Conservation (phyloP, 2,888 invertebrate genomes). For the Syrphus vitripennis region DNA sequence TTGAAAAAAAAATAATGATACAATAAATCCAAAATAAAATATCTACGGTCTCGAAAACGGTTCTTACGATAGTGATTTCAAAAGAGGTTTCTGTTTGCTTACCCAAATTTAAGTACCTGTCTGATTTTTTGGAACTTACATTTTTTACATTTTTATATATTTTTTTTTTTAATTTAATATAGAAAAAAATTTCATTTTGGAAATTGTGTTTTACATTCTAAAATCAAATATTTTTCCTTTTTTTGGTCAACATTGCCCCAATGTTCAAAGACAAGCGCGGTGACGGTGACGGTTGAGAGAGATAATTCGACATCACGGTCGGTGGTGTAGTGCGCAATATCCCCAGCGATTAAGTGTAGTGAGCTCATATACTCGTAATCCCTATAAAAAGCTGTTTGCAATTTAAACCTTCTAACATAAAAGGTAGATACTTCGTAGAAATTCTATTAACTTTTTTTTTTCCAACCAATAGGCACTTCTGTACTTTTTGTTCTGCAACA, state of each 20-base stretch:
- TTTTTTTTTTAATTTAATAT: too few relatives aligned
- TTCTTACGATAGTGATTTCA: too few relatives aligned
- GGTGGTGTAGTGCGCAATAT: constrained; percentile 4
- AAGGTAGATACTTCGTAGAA: constrained; percentile 46
- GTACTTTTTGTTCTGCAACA: background rate
- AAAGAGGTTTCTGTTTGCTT: too few relatives aligned
- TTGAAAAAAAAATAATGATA: too few relatives aligned
- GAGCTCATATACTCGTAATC: constrained; percentile 31
- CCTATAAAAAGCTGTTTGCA: constrained; percentile 37
- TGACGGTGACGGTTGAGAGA: background rate
- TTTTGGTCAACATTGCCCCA: background rate
- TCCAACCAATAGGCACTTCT: background rate
- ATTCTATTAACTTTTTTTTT: constrained; percentile 53
- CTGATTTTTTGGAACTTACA: too few relatives aligned
- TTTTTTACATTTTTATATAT: too few relatives aligned
- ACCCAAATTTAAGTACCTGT: too few relatives aligned
- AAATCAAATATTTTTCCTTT: background rate
- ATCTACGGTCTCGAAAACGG: too few relatives aligned
- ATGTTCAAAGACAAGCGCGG: background rate
- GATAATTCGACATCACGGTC: constrained; percentile 57
- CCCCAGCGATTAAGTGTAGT: constrained; percentile 34
- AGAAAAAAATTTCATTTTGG: too few relatives aligned
- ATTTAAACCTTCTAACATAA: constrained; percentile 47
- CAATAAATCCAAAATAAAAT: too few relatives aligned
- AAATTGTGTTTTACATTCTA: too few relatives aligned